phyloP scores from a whole-genome alignment of 2,113 vertebrate genomes.

The Agelaius tricolor region DNA sequence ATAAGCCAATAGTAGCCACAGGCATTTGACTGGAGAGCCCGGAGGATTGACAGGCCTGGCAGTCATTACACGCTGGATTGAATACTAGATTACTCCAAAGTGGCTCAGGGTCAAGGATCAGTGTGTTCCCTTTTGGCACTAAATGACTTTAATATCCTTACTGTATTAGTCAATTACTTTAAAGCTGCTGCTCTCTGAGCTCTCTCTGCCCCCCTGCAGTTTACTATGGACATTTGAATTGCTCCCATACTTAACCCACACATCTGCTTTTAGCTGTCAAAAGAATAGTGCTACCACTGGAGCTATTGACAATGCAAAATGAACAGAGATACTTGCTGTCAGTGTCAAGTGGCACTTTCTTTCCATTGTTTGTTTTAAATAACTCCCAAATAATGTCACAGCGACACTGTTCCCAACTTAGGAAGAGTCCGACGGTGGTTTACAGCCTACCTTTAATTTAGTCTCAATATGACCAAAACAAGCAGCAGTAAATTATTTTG shows the following conservation, averaged over 20 bases:
- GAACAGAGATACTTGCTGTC: constrained; percentile 73
- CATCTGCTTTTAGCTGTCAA: constrained; percentile 84
- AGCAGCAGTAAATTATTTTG: background rate
- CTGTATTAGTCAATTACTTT: constrained; percentile 99
- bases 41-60: constrained; percentile 98
- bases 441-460: background rate
- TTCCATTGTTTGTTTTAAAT: constrained; percentile 70
- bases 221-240: constrained; percentile 87
- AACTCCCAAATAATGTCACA: constrained; percentile 59
- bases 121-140: constrained; percentile 99
- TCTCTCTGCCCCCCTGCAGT: constrained; percentile 84
- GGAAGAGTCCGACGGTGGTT: background rate
- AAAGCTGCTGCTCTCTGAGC: constrained; percentile 89
- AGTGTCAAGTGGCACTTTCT: constrained; percentile 73
- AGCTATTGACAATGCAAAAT: constrained; percentile 77
- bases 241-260: constrained; percentile 86
- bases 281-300: constrained; percentile 77
- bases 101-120: constrained; percentile 99
- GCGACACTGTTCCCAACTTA: constrained; percentile 20
- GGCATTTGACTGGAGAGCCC: constrained; percentile 89
- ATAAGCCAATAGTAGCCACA: constrained; percentile 87
- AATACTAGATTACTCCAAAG: constrained; percentile 99
- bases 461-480: background rate
- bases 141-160: constrained; percentile 99
- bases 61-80: constrained; percentile 99